phyloP scores from a whole-genome alignment of 2,113 vertebrate species.

The Ranitomeya imitator region DNA sequence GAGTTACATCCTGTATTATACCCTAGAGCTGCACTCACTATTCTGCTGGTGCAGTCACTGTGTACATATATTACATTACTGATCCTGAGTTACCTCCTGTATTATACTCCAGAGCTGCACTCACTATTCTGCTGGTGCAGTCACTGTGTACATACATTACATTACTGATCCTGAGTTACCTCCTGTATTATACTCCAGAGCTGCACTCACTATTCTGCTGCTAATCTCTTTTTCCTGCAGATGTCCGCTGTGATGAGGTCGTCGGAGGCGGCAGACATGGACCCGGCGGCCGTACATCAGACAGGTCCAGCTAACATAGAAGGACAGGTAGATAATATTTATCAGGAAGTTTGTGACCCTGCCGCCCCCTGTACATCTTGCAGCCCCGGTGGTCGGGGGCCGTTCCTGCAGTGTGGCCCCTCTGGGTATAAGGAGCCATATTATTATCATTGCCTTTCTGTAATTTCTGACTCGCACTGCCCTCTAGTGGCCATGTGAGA shows the following conservation, averaged over 20 bases:
- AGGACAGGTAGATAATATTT: constrained; percentile 69
- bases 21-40: no score
- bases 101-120: no score
- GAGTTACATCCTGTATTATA: no score
- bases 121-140: no score
- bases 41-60: no score
- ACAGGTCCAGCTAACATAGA: constrained; percentile 63
- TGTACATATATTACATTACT: no score
- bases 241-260: constrained; percentile 58
- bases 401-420: no score
- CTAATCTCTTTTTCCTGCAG: constrained; percentile 50
- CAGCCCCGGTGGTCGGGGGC: no score
- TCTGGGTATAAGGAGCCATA: background rate
- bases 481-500: background rate
- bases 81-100: no score
- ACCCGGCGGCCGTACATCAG: background rate
- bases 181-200: background rate
- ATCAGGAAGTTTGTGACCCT: background rate
- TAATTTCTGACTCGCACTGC: background rate
- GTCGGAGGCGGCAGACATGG: constrained; percentile 63
- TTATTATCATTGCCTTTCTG: background rate
- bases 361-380: no score
- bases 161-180: background rate
- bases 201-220: background rate
- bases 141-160: background rate